Evolutionary conservation across 64 coral and sea anemone genomes (phyloP).

Genomic region (Astreopora myriophthalma): DNA sequence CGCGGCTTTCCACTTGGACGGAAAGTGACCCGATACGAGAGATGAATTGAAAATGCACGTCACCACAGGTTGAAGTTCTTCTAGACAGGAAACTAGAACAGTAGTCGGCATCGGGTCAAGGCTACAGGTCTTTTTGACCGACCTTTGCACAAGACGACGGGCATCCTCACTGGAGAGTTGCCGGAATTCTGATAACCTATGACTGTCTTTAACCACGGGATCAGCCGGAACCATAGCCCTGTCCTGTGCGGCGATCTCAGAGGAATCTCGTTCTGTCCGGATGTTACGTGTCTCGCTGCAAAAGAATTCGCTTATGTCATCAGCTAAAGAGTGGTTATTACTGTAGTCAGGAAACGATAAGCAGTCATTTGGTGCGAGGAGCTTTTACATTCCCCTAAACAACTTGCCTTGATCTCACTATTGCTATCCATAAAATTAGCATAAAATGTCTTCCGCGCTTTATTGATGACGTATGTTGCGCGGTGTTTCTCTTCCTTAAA

Average conservation of each 20-base stretch:
- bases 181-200: conserved; percentile 20
- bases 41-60: conserved; percentile 50
- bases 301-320: conserved; percentile 73
- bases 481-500: conserved; percentile 65
- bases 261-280: conserved; percentile 5
- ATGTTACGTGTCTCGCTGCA: conserved; percentile 44
- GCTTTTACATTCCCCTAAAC: conserved; percentile 68
- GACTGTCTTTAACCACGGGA: conserved; percentile 7
- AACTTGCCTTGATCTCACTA: conserved; percentile 68
- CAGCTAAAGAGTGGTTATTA: conserved; percentile 38
- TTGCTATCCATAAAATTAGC: conserved; percentile 60
- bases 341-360: conserved; percentile 58
- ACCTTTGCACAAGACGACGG: conserved; percentile 23
- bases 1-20: conserved; percentile 19
- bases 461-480: conserved; percentile 69
- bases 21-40: conserved; percentile 28
- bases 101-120: conserved; percentile 67
- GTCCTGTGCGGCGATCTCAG: background rate
- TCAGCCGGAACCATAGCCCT: conserved; percentile 26
- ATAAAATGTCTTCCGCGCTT: conserved; percentile 70
- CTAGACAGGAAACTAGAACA: conserved; percentile 50
- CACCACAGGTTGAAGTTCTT: conserved; percentile 24
- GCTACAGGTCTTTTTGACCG: conserved; percentile 56
- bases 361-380: conserved; percentile 50
- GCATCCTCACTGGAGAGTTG: conserved; percentile 58